These are phyloP conservation scores for Podarcis muralis DNA, from an alignment of 2,113 vertebrate genomes.

Conservation along the genomic window DNA sequence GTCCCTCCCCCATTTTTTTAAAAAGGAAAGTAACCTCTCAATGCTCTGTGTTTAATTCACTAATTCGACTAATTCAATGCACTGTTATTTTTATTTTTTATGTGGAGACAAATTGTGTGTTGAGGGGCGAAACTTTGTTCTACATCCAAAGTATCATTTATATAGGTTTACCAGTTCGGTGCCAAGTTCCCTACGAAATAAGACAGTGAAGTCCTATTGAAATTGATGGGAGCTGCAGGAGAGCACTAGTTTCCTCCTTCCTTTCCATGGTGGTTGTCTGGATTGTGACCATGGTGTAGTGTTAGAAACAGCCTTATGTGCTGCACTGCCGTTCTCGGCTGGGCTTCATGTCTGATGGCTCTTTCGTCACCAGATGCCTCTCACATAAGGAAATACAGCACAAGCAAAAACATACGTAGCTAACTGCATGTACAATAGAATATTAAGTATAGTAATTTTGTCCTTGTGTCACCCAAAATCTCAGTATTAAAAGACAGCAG, in stretches of 20 bases:
- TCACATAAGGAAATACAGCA: background rate
- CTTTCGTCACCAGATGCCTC: background rate
- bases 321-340: background rate
- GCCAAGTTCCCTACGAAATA: constrained; percentile 37
- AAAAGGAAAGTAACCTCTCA: constrained; percentile 2
- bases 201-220: background rate
- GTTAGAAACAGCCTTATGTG: background rate
- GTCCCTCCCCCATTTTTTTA: background rate
- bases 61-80: background rate
- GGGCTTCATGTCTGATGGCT: background rate
- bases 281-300: background rate
- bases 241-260: background rate
- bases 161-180: constrained; percentile 25
- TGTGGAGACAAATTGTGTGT: background rate
- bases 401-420: background rate
- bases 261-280: background rate
- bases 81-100: constrained; percentile 26
- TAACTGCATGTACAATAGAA: background rate
- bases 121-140: background rate
- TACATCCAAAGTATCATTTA: constrained; percentile 37
- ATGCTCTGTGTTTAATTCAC: background rate
- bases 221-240: background rate
- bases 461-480: background rate
- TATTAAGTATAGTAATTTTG: background rate
- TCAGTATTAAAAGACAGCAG: background rate